Conservation (phyloP, 1,140 invertebrate species). For the Nomia melanderi region DNA sequence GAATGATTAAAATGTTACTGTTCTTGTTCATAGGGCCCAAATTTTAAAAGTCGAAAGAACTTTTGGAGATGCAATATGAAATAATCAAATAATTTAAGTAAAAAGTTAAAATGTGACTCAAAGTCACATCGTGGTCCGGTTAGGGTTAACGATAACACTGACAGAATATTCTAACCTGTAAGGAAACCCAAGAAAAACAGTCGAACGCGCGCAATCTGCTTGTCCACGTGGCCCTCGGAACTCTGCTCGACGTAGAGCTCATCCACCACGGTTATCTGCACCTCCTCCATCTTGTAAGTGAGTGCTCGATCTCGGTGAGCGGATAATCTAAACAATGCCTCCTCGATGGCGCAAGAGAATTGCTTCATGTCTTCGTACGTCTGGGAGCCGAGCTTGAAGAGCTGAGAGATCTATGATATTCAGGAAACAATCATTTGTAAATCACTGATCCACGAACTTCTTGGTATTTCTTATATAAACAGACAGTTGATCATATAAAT, state of each 20-base stretch:
- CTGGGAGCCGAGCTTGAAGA: constrained; percentile 97
- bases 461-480: too few species aligned
- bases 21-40: too few species aligned
- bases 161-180: constrained; percentile 83
- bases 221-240: constrained; percentile 90
- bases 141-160: too few species aligned
- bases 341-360: constrained; percentile 94
- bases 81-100: too few species aligned
- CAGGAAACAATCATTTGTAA: too few species aligned
- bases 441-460: too few species aligned
- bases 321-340: constrained; percentile 91
- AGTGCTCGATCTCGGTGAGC: constrained; percentile 94
- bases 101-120: too few species aligned
- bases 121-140: too few species aligned
- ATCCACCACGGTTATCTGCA: constrained; percentile 97
- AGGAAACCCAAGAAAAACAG: constrained; percentile 97
- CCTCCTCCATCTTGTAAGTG: constrained; percentile 98
- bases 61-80: too few species aligned
- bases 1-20: too few species aligned
- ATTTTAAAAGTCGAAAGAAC: too few species aligned
- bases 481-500: too few species aligned
- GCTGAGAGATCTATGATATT: constrained; percentile 90
- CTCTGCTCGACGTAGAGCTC: constrained; percentile 97
- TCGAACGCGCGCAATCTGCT: constrained; percentile 96
- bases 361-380: constrained; percentile 94